A percentile compares a stretch with the other conserved stretches of the same genome.
Conservation (phyloP, 2,113 vertebrate species). For the Phalacrocorax carbo region DNA sequence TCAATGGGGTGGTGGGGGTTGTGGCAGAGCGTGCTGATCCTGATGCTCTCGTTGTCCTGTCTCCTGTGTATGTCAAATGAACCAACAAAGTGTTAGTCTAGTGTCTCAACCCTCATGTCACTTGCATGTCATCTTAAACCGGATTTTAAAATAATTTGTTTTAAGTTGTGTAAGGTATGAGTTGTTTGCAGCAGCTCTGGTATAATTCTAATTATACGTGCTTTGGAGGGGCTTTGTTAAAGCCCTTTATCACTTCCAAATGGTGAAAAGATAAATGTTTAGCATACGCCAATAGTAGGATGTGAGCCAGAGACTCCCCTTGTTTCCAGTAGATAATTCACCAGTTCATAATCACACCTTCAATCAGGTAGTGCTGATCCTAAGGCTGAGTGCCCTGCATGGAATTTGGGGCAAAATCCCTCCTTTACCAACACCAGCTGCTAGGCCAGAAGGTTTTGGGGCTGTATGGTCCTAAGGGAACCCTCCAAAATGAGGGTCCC, state of each 20-base stretch:
- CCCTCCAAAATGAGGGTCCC: neutral
- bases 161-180: neutral
- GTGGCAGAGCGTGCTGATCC: slow-evolving; percentile 84
- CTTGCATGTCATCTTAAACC: neutral
- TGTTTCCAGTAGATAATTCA: neutral
- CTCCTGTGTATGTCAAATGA: slow-evolving; percentile 61
- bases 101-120: neutral
- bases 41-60: slow-evolving; percentile 83
- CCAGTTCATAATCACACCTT: neutral
- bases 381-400: neutral
- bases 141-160: accelerated
- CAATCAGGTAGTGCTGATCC: neutral
- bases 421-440: neutral
- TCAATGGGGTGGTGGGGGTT: slow-evolving; percentile 80
- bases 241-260: neutral
- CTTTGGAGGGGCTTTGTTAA: neutral
- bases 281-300: neutral
- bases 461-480: neutral
- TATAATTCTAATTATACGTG: accelerated
- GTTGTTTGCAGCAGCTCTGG: neutral
- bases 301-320: neutral
- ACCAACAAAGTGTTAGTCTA: accelerated
- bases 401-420: neutral
- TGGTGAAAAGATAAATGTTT: neutral
- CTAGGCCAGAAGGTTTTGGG: neutral